phyloP scores from a whole-genome alignment of 2,888 invertebrate species.

The Cryptocheilus praepositus region DNA sequence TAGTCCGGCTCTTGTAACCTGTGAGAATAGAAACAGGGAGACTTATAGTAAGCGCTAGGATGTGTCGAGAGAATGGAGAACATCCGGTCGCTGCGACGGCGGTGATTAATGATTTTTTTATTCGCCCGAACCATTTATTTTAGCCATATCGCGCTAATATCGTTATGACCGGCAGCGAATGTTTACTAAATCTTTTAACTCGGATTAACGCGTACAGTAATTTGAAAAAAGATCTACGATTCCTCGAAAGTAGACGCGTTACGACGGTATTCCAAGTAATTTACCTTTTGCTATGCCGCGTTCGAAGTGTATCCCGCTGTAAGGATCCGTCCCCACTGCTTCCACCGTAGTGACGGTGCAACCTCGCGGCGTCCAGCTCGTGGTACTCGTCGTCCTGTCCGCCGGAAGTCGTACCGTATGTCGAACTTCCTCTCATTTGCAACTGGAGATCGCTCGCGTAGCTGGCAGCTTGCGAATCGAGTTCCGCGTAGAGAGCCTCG shows the following conservation, averaged over 20 bases:
- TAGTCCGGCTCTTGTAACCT: constrained; percentile 73
- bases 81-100: background rate
- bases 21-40: constrained; percentile 30
- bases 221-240: too few species aligned
- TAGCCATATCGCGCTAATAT: too few species aligned
- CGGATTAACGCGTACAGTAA: too few species aligned
- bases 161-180: too few species aligned
- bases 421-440: constrained; percentile 68
- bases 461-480: constrained; percentile 79
- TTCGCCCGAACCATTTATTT: too few species aligned
- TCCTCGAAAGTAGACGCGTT: too few species aligned
- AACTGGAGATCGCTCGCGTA: constrained; percentile 73
- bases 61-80: background rate
- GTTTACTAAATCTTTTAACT: too few species aligned
- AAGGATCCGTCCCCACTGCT: constrained; percentile 63
- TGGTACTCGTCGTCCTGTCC: constrained; percentile 71
- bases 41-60: constrained; percentile 12
- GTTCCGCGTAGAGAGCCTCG: constrained; percentile 83
- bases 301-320: constrained; percentile 65
- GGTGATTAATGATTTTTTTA: too few species aligned
- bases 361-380: constrained; percentile 71
- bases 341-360: constrained; percentile 71
- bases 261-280: too few species aligned
- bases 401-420: constrained; percentile 68
- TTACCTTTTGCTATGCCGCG: constrained; percentile 72